Percentiles rank a stretch among this genome's conserved stretches.
phyloP scores from a whole-genome alignment of 2,113 vertebrate genomes.

The Bubo scandiacus region DNA sequence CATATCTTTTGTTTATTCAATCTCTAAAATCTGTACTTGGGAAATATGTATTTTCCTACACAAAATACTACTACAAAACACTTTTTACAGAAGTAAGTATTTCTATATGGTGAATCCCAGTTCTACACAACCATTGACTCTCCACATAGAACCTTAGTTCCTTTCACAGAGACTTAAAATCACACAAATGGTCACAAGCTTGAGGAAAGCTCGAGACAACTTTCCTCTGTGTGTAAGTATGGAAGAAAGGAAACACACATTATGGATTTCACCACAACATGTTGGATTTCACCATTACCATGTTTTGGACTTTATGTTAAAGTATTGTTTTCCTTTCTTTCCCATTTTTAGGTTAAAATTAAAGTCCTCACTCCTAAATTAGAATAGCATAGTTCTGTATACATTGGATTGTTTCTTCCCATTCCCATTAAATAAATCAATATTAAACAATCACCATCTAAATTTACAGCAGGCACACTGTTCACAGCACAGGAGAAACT shows the following conservation, averaged over 20 bases:
- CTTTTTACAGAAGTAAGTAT: background rate
- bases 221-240: background rate
- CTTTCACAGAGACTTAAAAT: background rate
- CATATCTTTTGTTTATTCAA: background rate
- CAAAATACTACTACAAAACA: background rate
- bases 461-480: background rate
- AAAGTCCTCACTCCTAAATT: background rate
- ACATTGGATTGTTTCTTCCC: background rate
- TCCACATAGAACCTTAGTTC: background rate
- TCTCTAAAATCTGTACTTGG: background rate
- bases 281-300: background rate
- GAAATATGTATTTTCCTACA: background rate
- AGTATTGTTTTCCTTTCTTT: background rate
- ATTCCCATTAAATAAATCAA: background rate
- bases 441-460: background rate
- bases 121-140: rapidly evolving
- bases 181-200: background rate
- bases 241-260: background rate
- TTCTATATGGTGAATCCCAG: background rate
- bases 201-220: background rate
- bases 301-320: background rate
- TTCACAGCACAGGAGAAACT: background rate
- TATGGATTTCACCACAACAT: background rate
- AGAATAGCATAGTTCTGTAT: background rate
- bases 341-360: background rate